Evolutionary conservation across 2,888 invertebrate genomes (phyloP).

Genomic region (Dyspetes luteomarginatus): DNA sequence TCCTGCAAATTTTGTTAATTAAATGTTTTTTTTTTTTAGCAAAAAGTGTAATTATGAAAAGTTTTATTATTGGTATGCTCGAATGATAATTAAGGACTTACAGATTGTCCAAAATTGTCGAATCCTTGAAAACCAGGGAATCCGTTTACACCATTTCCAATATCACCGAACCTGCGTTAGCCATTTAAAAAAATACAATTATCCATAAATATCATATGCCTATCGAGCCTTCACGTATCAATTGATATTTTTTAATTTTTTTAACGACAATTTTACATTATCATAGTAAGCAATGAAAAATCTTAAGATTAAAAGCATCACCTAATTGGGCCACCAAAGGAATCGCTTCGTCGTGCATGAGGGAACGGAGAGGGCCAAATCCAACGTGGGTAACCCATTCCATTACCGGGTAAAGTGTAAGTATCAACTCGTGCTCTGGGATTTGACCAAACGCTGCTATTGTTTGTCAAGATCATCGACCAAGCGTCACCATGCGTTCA

Average conservation of each 20-base stretch:
- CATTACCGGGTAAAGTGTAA: constrained; percentile 57
- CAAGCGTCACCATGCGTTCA: constrained; percentile 44
- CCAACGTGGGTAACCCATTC: constrained; percentile 36
- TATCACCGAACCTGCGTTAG: constrained; percentile 27
- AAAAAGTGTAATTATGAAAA: not conserved
- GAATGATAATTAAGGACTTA: constrained; percentile 5
- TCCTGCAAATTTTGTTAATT: too few species aligned
- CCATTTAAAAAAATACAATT: not conserved
- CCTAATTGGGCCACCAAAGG: constrained; percentile 64
- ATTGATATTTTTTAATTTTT: not conserved
- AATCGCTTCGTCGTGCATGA: constrained; percentile 20
- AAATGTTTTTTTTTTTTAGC: too few species aligned
- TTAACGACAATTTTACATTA: too few species aligned
- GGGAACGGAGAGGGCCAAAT: constrained; percentile 44
- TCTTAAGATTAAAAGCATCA: constrained; percentile 60
- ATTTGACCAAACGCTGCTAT: constrained; percentile 62
- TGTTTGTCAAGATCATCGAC: constrained; percentile 64
- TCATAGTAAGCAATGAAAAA: constrained; percentile 1
- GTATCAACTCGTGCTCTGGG: constrained; percentile 64
- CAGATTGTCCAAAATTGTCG: constrained; percentile 1
- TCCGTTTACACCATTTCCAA: constrained; percentile 10
- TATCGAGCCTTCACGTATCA: not conserved
- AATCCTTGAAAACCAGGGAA: not conserved
- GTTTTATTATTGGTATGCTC: not conserved
- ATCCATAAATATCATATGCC: not conserved